Base-by-base conservation (phyloP, 2,797 vertebrate genomes). In the Etheostoma nigrum region DNA sequence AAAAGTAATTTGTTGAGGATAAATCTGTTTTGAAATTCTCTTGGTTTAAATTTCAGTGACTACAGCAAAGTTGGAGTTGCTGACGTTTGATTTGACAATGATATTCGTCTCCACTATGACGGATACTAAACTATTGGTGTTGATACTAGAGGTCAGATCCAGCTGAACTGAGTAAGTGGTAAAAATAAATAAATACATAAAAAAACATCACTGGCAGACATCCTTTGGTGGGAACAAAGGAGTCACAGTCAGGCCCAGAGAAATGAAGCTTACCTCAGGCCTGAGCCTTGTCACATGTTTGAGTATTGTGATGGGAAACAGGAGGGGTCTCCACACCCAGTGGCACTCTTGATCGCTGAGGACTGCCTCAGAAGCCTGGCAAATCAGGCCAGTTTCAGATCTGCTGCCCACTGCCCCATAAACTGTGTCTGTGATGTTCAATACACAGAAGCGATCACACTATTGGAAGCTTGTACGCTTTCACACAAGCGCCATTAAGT, bases 241-340 rank as follows among this genome's bases (percentile, higher is more conserved):
- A 48, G 69, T 75, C 75, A 27, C 57, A 63, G 81, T 73, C 67
- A 42, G 72, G 60, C 23, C 16, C 9, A 21, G 57, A 84, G 65
- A 78, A 84, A 78, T 67, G 69, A 78, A 75, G 73, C 84, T 79
- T 79, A 79, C 82, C 79, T n/a, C 70, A 48, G 79, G 62, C 70
- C 80, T 27, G 69, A 52, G 69, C 67, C 33, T 77, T 42, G 80
- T 83, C 75, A 72, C 82, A 60, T 5, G n/a, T 70, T 85, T 71
- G 84, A 87, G 84, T 67, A 69, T 67, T 8, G 14, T 74, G 79
- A 82, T 55, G 77, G 81, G 71, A 84, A 87, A 79, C 76, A 36
- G 81, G 82, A 80, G 74, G 74, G 78, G 81, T 79, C 79, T 74
- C 72, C 59, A 44, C 57, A 45, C 71, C 81, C 83, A 64, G 65